A percentile compares a stretch with the other conserved stretches of the same genome.
These are phyloP conservation scores for Pelodytes ibericus DNA, from an alignment of 2,797 vertebrate species.

Conservation along the genomic window DNA sequence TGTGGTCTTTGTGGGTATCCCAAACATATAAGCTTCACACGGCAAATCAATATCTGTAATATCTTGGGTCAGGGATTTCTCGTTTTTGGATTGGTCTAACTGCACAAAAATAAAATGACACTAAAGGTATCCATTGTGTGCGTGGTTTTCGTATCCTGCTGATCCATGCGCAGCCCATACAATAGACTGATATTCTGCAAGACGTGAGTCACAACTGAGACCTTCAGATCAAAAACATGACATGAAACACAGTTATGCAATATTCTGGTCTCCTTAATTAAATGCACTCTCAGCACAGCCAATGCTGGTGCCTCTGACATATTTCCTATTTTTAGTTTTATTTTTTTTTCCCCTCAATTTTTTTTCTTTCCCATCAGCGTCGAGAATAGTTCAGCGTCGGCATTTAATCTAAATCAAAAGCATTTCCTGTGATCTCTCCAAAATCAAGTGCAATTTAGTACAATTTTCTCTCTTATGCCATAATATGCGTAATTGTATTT, in stretches of 20 bases:
- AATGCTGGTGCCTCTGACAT: not conserved
- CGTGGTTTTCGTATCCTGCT: not conserved
- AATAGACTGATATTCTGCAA: not conserved
- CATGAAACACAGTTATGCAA: not conserved
- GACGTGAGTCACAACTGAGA: not conserved
- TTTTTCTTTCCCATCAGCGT: not conserved
- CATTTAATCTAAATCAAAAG: not conserved
- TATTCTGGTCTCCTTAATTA: not conserved
- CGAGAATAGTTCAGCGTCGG: not conserved
- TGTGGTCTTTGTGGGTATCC: not conserved
- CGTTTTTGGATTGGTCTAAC: not conserved
- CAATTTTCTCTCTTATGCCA: not conserved
- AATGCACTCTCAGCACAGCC: not conserved
- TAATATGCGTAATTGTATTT: slow-evolving; percentile 1
- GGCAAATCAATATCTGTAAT: not conserved
- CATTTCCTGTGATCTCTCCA: slow-evolving; percentile 15
- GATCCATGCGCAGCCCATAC: not conserved
- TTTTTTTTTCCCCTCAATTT: not conserved
- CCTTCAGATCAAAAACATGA: not conserved
- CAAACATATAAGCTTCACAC: not conserved
- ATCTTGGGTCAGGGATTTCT: not conserved
- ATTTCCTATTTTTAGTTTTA: no score
- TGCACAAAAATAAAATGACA: not conserved
- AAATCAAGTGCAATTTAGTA: not conserved
- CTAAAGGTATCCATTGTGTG: not conserved